Evolutionary conservation across 2,888 invertebrate genomes (phyloP).

Genomic region (Acanthosepion lycidas): DNA sequence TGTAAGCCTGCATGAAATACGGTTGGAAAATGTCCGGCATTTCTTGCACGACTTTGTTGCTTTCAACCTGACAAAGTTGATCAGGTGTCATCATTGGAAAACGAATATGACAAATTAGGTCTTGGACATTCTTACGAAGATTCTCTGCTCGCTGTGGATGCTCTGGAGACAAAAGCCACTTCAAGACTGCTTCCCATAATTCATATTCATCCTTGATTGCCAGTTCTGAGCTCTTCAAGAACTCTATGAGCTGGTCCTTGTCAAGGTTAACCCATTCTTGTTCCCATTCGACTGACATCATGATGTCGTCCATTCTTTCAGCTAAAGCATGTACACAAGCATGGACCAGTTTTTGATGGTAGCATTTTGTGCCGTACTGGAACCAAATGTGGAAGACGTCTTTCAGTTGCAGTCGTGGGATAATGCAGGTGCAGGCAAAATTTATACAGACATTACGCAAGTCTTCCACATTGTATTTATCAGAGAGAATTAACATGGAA

Average conservation of each 20-base stretch:
- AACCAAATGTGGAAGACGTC: constrained; percentile 76
- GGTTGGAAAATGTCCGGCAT: constrained; percentile 72
- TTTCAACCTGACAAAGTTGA: constrained; percentile 87
- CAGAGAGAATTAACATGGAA: constrained; percentile 75
- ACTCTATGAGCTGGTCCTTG: constrained; percentile 74
- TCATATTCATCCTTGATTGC: constrained; percentile 74
- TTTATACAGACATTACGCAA: constrained; percentile 74
- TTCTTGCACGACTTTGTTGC: constrained; percentile 84
- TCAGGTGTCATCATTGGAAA: constrained; percentile 97
- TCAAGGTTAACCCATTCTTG: constrained; percentile 71
- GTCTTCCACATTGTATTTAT: constrained; percentile 75
- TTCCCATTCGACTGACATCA: constrained; percentile 74
- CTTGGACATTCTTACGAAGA: constrained; percentile 81
- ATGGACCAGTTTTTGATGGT: constrained; percentile 66
- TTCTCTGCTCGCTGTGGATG: constrained; percentile 67
- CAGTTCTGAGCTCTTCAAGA: constrained; percentile 73
- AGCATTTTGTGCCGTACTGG: constrained; percentile 74
- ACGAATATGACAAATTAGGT: constrained; percentile 85
- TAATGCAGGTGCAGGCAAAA: constrained; percentile 73
- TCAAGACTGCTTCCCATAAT: constrained; percentile 73
- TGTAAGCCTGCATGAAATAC: constrained; percentile 74
- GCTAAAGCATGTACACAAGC: constrained; percentile 68
- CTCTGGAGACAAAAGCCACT: constrained; percentile 70
- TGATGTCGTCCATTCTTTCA: constrained; percentile 70
- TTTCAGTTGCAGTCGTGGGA: constrained; percentile 73